phyloP scores from a whole-genome alignment of 2,797 vertebrate genomes.

The Chaetophractus vellerosus region DNA sequence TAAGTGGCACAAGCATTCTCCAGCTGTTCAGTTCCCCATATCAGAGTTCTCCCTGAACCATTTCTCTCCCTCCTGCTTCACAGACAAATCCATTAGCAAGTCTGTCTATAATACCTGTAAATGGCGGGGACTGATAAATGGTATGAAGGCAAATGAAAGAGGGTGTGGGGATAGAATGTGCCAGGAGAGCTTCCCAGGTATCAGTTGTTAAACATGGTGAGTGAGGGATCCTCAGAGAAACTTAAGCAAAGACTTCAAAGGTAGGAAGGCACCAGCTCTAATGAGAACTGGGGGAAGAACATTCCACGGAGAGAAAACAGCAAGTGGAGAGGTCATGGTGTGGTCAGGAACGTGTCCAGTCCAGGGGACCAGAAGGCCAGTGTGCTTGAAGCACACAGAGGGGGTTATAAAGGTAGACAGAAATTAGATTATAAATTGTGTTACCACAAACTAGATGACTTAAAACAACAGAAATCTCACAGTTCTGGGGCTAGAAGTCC shows the following conservation, averaged over 20 bases:
- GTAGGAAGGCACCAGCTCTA: background rate
- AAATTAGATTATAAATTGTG: background rate
- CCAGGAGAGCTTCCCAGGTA: background rate
- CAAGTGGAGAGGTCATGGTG: accelerated
- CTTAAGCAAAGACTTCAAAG: conserved; percentile 9
- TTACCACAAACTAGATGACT: background rate
- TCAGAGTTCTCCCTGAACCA: background rate
- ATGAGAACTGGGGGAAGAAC: background rate
- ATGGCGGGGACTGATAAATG: background rate
- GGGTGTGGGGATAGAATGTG: background rate
- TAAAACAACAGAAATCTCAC: background rate
- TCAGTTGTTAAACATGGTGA: background rate
- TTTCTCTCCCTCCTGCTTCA: background rate
- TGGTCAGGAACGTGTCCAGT: accelerated
- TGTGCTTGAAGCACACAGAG: background rate
- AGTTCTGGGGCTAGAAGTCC: background rate
- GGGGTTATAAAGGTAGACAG: background rate
- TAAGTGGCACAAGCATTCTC: background rate
- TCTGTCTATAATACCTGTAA: background rate
- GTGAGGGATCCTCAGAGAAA: background rate
- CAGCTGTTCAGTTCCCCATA: background rate
- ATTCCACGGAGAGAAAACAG: background rate
- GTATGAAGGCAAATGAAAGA: background rate
- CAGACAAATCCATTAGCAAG: background rate
- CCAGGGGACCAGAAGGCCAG: background rate